Percentiles rank a stretch among this genome's conserved stretches.
Conservation (phyloP, 1,140 invertebrate genomes). For the Zaprionus nigranus region DNA sequence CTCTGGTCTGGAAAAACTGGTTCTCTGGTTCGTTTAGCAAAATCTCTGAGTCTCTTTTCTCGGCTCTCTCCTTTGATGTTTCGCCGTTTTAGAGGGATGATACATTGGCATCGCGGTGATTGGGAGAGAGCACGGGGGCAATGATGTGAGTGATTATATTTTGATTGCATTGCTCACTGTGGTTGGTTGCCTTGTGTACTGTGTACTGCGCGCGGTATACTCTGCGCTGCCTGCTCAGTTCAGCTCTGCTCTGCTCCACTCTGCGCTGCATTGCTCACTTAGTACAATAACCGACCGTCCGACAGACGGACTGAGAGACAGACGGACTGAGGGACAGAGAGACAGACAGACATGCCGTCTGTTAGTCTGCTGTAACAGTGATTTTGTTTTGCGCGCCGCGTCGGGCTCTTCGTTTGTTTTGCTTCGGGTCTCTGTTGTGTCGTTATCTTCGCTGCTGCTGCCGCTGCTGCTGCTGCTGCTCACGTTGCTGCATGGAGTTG, state of each 20-base stretch:
- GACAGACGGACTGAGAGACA: not conserved
- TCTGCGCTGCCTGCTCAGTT: not conserved
- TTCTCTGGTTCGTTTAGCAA: constrained; percentile 77
- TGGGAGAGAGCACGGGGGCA: constrained; percentile 82
- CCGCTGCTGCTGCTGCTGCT: constrained; percentile 37
- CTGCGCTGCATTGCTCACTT: constrained; percentile 75
- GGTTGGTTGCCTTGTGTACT: constrained; percentile 72
- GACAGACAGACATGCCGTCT: constrained; percentile 76
- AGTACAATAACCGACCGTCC: constrained; percentile 69
- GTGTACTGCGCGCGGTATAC: not conserved
- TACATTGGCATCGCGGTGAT: constrained; percentile 81
- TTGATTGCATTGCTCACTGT: constrained; percentile 83
- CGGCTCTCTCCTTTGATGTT: constrained; percentile 80
- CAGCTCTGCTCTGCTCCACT: not conserved
- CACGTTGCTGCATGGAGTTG: not conserved
- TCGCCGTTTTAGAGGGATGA: constrained; percentile 79
- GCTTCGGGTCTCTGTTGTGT: constrained; percentile 69
- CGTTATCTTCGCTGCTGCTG: constrained; percentile 71
- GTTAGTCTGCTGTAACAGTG: constrained; percentile 80
- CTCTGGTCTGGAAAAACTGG: constrained; percentile 70
- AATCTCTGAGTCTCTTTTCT: constrained; percentile 79
- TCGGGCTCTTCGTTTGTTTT: constrained; percentile 80
- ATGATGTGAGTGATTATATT: constrained; percentile 83
- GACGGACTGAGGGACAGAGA: constrained; percentile 38
- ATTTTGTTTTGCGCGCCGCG: constrained; percentile 60